Evolutionary conservation across 2,888 invertebrate genomes (phyloP).

Genomic region (Hirtodrosophila alboralis): DNA sequence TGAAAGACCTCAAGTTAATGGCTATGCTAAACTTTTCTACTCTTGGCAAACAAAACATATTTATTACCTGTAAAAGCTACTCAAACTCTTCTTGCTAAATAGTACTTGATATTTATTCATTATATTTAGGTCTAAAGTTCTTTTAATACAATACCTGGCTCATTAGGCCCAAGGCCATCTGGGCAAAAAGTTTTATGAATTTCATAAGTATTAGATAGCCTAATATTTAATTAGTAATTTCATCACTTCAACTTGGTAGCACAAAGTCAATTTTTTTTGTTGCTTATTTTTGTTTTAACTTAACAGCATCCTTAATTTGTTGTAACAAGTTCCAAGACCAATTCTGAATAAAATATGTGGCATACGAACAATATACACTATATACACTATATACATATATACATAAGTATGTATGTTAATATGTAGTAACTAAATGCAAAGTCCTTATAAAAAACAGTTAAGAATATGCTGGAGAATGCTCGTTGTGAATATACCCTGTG

Average conservation of each 20-base stretch:
- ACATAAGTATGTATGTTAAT: too few species aligned
- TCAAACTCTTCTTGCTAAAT: slow-evolving; percentile 1
- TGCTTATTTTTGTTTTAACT: slow-evolving; percentile 6
- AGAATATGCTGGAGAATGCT: too few species aligned
- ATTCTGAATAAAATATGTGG: slow-evolving; percentile 8
- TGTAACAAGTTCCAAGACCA: slow-evolving; percentile 8
- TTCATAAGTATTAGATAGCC: slow-evolving; percentile 11
- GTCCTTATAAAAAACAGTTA: too few species aligned
- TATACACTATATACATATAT: too few species aligned
- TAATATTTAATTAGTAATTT: slow-evolving; percentile 35
- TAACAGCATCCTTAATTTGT: slow-evolving; percentile 9
- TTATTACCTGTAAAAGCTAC: slow-evolving; percentile 26
- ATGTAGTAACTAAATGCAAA: too few species aligned
- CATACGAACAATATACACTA: too few species aligned
- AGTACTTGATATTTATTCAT: slow-evolving; percentile 41
- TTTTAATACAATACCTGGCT: slow-evolving; percentile 9
- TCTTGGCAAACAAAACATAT: slow-evolving; percentile 29
- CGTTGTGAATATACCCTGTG: too few species aligned
- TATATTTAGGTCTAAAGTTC: slow-evolving; percentile 6
- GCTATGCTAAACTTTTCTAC: slow-evolving; percentile 23
- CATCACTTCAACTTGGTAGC: slow-evolving; percentile 23
- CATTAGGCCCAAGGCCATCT: slow-evolving; percentile 16
- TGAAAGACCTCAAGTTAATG: slow-evolving; percentile 21
- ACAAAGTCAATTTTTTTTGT: slow-evolving; percentile 14
- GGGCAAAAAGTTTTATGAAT: slow-evolving; percentile 34